Conservation (phyloP, 2,797 vertebrate species). For the Craterocephalus amniculus region DNA sequence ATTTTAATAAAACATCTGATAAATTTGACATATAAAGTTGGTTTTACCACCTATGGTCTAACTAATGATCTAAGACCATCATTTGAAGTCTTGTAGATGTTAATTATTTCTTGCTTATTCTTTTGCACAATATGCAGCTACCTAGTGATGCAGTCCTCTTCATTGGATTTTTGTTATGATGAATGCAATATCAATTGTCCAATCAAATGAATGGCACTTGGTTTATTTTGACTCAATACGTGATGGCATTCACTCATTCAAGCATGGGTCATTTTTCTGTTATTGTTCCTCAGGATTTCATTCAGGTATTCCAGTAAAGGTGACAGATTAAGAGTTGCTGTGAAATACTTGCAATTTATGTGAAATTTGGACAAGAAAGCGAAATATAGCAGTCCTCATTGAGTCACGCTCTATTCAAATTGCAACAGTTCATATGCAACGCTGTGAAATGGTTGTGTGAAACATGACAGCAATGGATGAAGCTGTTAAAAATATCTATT, state of each 20-base stretch:
- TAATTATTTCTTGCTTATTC: neutral
- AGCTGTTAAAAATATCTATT: neutral
- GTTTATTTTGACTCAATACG: too few species aligned
- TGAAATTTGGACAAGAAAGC: neutral
- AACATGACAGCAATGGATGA: neutral
- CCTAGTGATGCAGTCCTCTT: neutral
- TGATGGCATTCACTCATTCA: neutral
- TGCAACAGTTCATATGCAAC: neutral
- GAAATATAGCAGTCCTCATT: neutral
- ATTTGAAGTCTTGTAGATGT: neutral
- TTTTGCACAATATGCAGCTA: neutral
- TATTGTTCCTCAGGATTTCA: neutral
- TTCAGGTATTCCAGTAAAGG: neutral
- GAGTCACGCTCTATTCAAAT: neutral
- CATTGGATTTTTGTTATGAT: neutral
- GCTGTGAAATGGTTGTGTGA: neutral
- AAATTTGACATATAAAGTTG: constrained; percentile 4
- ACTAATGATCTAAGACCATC: neutral
- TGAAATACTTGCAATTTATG: neutral
- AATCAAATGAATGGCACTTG: too few species aligned
- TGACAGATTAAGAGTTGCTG: neutral
- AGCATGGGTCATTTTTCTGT: neutral
- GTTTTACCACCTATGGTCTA: constrained; percentile 20
- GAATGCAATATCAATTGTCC: neutral
- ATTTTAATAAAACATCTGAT: constrained; percentile 24